Percentiles rank a stretch among this genome's conserved stretches.
Evolutionary conservation across 2,113 vertebrate species (phyloP).

Genomic region (Azemiops feae): DNA sequence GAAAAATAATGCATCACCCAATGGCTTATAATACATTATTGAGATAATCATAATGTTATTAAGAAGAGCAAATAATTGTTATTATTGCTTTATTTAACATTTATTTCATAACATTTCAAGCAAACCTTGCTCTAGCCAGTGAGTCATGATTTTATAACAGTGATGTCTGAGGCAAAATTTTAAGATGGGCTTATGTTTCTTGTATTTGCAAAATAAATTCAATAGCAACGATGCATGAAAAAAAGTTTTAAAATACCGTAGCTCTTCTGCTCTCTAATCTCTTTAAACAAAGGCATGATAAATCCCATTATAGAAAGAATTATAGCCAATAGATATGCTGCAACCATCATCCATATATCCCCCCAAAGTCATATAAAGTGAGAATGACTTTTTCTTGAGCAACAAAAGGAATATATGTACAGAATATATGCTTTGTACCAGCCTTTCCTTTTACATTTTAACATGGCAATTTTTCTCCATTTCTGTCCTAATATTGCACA

Average conservation of each 20-base stretch:
- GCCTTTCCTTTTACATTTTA: neutral
- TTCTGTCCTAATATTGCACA: neutral
- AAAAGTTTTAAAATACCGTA: neutral
- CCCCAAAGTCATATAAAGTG: neutral
- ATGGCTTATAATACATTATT: neutral
- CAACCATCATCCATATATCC: neutral
- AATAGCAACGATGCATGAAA: neutral
- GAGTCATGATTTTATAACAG: neutral
- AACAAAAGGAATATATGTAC: neutral
- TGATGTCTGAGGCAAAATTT: neutral
- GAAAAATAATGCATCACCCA: neutral
- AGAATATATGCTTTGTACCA: neutral
- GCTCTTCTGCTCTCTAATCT: neutral
- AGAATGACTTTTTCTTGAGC: neutral
- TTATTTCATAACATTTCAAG: neutral
- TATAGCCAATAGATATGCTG: neutral
- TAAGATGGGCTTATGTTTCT: neutral
- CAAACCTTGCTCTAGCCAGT: neutral
- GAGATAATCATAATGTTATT: neutral
- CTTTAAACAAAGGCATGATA: neutral
- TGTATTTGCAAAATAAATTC: neutral
- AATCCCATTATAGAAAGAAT: neutral
- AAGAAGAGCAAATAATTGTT: neutral
- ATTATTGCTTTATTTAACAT: neutral
- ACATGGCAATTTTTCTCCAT: neutral